Evolutionary conservation across 2,113 vertebrate species (phyloP).

Genomic region (Rhinopomastus cyanomelas): DNA sequence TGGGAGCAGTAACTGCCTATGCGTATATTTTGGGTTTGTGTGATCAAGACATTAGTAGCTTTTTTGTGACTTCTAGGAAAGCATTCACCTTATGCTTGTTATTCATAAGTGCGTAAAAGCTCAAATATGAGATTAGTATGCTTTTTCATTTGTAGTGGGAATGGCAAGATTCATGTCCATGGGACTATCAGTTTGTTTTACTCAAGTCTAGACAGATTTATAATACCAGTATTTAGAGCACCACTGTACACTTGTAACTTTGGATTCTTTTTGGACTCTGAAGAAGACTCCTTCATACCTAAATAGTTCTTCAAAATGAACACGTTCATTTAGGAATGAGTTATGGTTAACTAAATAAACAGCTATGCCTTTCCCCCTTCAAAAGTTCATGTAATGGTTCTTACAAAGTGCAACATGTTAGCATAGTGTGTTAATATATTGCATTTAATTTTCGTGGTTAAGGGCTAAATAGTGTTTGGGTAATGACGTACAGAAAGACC

Average conservation of each 20-base stretch:
- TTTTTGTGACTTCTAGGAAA: neutral
- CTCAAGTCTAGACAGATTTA: neutral
- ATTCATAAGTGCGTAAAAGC: neutral
- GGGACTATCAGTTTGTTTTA: neutral
- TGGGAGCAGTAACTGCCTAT: neutral
- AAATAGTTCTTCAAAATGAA: neutral
- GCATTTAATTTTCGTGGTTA: neutral
- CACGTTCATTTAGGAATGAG: neutral
- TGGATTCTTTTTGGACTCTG: neutral
- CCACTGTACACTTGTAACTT: neutral
- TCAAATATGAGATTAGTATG: neutral
- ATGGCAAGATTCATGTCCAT: accelerated
- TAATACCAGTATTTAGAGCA: neutral
- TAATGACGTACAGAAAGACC: no score
- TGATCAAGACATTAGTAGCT: neutral
- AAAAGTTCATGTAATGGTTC: neutral
- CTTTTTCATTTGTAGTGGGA: neutral
- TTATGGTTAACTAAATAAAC: neutral
- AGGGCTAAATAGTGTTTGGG: neutral
- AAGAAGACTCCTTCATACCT: neutral
- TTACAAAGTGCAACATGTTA: neutral
- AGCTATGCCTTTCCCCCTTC: accelerated
- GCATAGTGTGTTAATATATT: neutral
- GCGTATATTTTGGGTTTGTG: neutral
- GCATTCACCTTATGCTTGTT: neutral